Conservation (phyloP, 1,140 invertebrate species). For the Temnothorax nylanderi region DNA sequence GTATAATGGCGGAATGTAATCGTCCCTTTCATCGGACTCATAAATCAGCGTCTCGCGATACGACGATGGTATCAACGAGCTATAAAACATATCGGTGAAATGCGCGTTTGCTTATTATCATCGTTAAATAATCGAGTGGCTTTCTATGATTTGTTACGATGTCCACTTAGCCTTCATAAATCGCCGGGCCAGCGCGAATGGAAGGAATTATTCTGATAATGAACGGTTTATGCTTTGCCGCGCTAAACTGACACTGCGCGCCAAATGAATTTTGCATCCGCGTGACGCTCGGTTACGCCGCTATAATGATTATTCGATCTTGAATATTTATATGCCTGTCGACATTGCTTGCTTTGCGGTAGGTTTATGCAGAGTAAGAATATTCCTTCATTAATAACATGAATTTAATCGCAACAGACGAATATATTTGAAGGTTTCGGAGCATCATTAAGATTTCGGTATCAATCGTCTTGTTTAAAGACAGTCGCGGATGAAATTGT, state of each 20-base stretch:
- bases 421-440: background rate
- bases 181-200: background rate
- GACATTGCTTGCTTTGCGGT: background rate
- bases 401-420: background rate
- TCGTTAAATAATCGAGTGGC: conserved; percentile 37
- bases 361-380: background rate
- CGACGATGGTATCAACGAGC: conserved; percentile 43
- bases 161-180: conserved; percentile 19
- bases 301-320: background rate
- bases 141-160: conserved; percentile 51
- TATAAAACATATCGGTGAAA: conserved; percentile 35
- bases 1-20: conserved; percentile 60
- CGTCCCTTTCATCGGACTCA: conserved; percentile 58
- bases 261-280: conserved; percentile 24
- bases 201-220: conserved; percentile 15
- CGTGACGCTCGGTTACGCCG: background rate
- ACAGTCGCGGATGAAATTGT: background rate
- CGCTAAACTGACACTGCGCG: background rate
- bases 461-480: background rate
- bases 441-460: background rate
- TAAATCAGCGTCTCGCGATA: conserved; percentile 56
- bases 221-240: background rate
- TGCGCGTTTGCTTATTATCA: conserved; percentile 39
- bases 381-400: background rate
- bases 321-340: background rate